Evolutionary conservation across 2,113 vertebrate genomes (phyloP).

Genomic region (Pollimyrus isidori): DNA sequence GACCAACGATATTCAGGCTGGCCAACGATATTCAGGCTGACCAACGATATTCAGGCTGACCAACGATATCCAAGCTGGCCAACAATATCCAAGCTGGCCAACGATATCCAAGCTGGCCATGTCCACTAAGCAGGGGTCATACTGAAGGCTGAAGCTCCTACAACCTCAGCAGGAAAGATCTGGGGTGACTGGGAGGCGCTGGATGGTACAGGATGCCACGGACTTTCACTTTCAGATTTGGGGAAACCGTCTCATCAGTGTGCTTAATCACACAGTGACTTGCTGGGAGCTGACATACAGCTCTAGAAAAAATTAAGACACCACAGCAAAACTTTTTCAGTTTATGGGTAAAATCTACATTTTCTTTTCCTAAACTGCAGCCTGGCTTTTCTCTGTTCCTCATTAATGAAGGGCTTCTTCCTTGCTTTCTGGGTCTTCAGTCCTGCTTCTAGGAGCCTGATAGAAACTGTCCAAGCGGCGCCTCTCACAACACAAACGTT

Average conservation of each 20-base stretch:
- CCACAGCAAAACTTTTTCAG: not conserved
- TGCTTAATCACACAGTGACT: not conserved
- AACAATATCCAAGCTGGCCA: too few relatives aligned
- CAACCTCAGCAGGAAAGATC: not conserved
- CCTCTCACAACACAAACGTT: not conserved
- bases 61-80: not conserved
- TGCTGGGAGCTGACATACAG: not conserved
- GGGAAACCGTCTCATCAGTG: not conserved
- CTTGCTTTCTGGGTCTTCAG: not conserved
- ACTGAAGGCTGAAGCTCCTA: not conserved
- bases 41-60: too few relatives aligned
- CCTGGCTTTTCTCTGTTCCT: not conserved
- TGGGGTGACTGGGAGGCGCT: not conserved
- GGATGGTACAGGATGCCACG: not conserved
- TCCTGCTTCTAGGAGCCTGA: not conserved
- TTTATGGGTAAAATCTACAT: not conserved
- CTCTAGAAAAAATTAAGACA: not conserved
- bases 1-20: not conserved
- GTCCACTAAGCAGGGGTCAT: not conserved
- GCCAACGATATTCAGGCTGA: not conserved
- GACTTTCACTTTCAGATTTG: not conserved
- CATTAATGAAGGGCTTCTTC: not conserved
- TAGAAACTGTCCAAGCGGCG: not conserved
- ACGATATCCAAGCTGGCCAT: not conserved
- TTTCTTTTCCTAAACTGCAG: not conserved